Base-by-base conservation (phyloP, 2,113 vertebrate species). In the Agelaius phoeniceus region DNA sequence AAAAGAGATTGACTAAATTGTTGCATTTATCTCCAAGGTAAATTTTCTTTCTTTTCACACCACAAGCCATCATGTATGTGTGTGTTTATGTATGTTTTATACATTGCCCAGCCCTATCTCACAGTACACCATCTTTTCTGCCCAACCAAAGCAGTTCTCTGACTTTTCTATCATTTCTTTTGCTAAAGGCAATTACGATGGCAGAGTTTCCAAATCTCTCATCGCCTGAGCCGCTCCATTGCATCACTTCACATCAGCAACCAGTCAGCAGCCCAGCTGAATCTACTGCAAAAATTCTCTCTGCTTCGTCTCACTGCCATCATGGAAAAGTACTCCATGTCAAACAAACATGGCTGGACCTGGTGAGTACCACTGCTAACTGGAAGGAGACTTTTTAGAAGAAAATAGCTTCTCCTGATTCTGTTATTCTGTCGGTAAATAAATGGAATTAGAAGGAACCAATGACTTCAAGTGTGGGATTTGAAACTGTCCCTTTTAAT, bases 301-400 rank as follows among this genome's bases (percentile, higher is more conserved):
- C 97, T 99, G 77, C 98, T 99, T 33, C 98, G 99, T 21, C 98
- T 99, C 44, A 99, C 99, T 9, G 99, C 99, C 94, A 99, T 99
- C 97, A 99, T 99, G 99, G 99, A 99, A 96, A 99, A 99, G 78
- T 98, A 99, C 95, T 99, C 99, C 55, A 97, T 99, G 99, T 99
- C 99, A 96, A 99, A 98, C 97, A 99, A 99, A 89, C 99, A 99
- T 39, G 99, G 99, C 95, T 99, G 99, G 99, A 99, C 99, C 21
- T 99, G 99, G 99, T 99, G 57, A 97, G 99, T 98, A 66, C n/a
- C 37, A 31, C 28, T 13, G 1, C 7, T 65, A 71, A 65, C 37
- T 41, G 83, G 44, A 77, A 46, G 13, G 18, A 75, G 33, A 20
- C 44, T n/a, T 90, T 85, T 65, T 20, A 68, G 55, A 59, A 71